These are phyloP conservation scores for Typhlichthys subterraneus DNA, from an alignment of 2,797 vertebrate species.

Conservation along the genomic window DNA sequence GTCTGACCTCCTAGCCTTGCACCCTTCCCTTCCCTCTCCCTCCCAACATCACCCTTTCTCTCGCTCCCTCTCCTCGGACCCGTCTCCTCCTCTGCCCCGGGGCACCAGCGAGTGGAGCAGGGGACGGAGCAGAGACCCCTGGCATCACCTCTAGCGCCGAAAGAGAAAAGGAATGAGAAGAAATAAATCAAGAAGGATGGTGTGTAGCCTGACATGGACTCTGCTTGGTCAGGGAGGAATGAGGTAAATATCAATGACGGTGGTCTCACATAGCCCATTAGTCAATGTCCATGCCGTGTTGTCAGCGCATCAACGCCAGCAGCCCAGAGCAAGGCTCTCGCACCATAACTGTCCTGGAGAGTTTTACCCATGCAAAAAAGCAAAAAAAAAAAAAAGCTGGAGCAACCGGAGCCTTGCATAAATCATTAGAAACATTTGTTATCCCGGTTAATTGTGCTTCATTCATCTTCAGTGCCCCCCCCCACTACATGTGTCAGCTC, in stretches of 20 bases:
- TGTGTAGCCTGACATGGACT: conserved; percentile 56
- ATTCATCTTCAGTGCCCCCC: conserved; percentile 70
- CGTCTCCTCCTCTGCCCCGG: conserved; percentile 32
- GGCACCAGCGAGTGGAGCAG: conserved; percentile 50
- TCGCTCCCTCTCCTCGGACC: conserved; percentile 15
- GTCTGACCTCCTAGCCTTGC: conserved; percentile 66
- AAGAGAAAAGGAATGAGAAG: background rate
- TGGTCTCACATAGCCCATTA: conserved; percentile 78
- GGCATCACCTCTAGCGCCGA: conserved; percentile 51
- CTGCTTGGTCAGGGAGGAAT: conserved; percentile 62
- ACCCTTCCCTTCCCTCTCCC: background rate
- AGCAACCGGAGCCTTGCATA: conserved; percentile 77
- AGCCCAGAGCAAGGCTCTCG: conserved; percentile 54
- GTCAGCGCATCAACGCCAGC: conserved; percentile 63
- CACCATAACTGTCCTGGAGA: conserved; percentile 65
- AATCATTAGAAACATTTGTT: conserved; percentile 80
- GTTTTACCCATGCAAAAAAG: conserved; percentile 61
- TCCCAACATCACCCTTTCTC: conserved; percentile 48
- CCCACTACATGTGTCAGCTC: conserved; percentile 70
- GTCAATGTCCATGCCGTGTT: conserved; percentile 65
- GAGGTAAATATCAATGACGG: conserved; percentile 75
- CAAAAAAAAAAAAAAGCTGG: conserved; percentile 57
- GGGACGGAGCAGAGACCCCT: conserved; percentile 35
- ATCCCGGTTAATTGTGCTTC: conserved; percentile 74
- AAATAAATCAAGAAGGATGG: conserved; percentile 44